A percentile compares a stretch with the other conserved stretches of the same genome.
phyloP scores from a whole-genome alignment of 2,888 invertebrate genomes.

The Schizotus pectinicornis region DNA sequence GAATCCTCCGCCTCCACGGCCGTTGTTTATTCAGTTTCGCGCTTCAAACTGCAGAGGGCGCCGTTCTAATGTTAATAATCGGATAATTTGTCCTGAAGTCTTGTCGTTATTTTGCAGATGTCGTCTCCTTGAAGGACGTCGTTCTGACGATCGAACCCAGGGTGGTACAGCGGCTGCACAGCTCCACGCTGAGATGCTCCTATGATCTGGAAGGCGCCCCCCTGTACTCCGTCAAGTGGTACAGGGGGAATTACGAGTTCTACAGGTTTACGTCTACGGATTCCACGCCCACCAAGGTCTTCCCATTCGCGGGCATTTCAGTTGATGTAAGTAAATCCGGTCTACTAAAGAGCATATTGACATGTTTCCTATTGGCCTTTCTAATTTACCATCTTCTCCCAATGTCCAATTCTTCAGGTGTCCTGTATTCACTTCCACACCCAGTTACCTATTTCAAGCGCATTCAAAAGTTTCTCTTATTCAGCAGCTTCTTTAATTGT shows the following conservation, averaged over 20 bases:
- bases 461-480: too few relatives aligned
- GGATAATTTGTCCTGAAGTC: slow-evolving; percentile 9
- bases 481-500: too few relatives aligned
- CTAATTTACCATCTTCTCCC: too few relatives aligned
- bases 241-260: slow-evolving; percentile 82
- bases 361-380: too few relatives aligned
- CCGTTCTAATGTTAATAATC: not conserved
- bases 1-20: slow-evolving; percentile 18
- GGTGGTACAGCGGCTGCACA: slow-evolving; percentile 71
- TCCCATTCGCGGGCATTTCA: slow-evolving; percentile 75
- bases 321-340: slow-evolving; percentile 86
- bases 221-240: slow-evolving; percentile 87
- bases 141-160: slow-evolving; percentile 73
- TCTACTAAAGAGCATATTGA: too few relatives aligned
- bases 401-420: too few relatives aligned
- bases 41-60: not conserved
- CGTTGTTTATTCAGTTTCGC: slow-evolving; percentile 31
- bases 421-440: too few relatives aligned
- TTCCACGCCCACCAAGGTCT: slow-evolving; percentile 73
- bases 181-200: slow-evolving; percentile 74
- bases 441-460: too few relatives aligned
- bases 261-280: slow-evolving; percentile 83
- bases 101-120: slow-evolving; percentile 58
- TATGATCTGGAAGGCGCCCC: slow-evolving; percentile 79
- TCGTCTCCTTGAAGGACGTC: slow-evolving; percentile 73